Conservation (phyloP, 2,888 invertebrate genomes). For the Tuta absoluta region DNA sequence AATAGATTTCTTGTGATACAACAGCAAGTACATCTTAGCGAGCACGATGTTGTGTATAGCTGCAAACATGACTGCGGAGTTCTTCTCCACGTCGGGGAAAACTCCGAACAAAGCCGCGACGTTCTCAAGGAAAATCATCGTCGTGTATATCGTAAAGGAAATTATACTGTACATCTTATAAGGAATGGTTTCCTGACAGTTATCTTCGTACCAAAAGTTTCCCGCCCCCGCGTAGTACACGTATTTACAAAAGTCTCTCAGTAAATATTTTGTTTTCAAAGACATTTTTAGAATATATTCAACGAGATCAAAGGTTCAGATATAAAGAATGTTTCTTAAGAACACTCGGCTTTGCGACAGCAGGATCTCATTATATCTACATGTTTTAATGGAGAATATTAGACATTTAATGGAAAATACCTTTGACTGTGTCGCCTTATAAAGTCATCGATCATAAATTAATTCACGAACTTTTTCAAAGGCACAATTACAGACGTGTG, state of each 20-base stretch:
- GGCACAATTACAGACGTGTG: neutral
- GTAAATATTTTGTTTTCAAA: slow-evolving; percentile 53
- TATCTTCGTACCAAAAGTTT: slow-evolving; percentile 64
- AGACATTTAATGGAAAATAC: slow-evolving; percentile 8
- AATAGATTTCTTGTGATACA: slow-evolving; percentile 65
- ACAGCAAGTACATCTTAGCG: slow-evolving; percentile 62
- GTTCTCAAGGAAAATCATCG: slow-evolving; percentile 69
- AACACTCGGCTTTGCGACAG: neutral
- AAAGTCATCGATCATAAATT: slow-evolving; percentile 15
- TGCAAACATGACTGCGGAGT: slow-evolving; percentile 70
- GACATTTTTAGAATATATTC: slow-evolving; percentile 45
- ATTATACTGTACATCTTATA: slow-evolving; percentile 57
- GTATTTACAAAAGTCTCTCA: slow-evolving; percentile 59
- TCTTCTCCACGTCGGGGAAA: slow-evolving; percentile 68
- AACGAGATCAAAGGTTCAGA: slow-evolving; percentile 20
- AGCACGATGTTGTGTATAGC: slow-evolving; percentile 70
- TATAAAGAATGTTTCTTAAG: slow-evolving; percentile 23
- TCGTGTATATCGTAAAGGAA: slow-evolving; percentile 60
- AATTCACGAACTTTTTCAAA: slow-evolving; percentile 1
- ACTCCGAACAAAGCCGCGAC: slow-evolving; percentile 62
- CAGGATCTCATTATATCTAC: slow-evolving; percentile 17
- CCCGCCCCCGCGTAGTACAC: slow-evolving; percentile 67
- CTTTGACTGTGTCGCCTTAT: neutral
- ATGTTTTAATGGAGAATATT: neutral
- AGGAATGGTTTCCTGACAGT: slow-evolving; percentile 49